Evolutionary conservation across 2,797 vertebrate genomes (phyloP).

Genomic region (Cetoscarus ocellatus): DNA sequence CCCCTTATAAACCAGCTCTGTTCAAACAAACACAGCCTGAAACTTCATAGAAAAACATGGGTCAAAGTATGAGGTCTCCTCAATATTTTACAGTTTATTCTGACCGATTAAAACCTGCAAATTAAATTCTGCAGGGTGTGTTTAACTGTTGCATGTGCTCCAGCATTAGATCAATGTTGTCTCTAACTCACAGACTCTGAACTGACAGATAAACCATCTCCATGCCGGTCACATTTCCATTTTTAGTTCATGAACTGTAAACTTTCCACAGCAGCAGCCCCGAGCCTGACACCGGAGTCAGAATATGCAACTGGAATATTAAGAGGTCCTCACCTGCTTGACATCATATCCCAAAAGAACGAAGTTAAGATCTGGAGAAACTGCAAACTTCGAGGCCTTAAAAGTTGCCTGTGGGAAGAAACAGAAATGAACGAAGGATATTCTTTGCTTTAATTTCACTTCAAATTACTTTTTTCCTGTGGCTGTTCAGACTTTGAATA

Average conservation of each 20-base stretch:
- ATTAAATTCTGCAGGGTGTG: not conserved
- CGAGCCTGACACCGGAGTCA: constrained; percentile 6
- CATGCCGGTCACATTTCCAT: constrained; percentile 5
- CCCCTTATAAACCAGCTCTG: not conserved
- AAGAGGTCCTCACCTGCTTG: constrained; percentile 75
- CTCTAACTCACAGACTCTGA: constrained; percentile 4
- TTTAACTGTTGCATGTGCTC: not conserved
- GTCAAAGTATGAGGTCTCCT: not conserved
- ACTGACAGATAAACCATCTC: not conserved
- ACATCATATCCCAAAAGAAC: constrained; percentile 83
- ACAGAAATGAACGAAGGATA: not conserved
- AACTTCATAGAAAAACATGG: not conserved
- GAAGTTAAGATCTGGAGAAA: constrained; percentile 84
- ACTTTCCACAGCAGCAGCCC: constrained; percentile 2
- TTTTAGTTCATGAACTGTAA: constrained; percentile 27
- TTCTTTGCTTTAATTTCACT: not conserved
- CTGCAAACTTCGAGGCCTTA: constrained; percentile 80
- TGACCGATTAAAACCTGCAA: not conserved
- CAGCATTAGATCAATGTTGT: not conserved
- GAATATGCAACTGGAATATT: constrained; percentile 9
- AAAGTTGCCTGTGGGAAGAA: constrained; percentile 75
- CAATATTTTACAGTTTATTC: not conserved
- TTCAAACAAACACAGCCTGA: not conserved
- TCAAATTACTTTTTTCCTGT: not conserved
- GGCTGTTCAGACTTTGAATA: not conserved